phyloP scores from a whole-genome alignment of 2,113 vertebrate species.

The Furnarius figulus region DNA sequence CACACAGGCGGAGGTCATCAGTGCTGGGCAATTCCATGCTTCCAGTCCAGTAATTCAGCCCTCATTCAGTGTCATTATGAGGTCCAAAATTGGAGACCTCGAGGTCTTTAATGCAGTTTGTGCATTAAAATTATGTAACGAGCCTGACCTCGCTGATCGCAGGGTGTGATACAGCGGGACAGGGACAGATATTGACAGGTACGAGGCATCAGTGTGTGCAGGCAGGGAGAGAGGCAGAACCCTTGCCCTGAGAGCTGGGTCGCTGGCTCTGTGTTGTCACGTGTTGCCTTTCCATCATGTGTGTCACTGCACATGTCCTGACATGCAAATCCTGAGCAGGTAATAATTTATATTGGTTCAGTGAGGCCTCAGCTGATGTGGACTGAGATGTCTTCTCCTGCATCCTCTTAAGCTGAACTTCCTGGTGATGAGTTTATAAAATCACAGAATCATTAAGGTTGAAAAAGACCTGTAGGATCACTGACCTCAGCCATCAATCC shows the following conservation, averaged over 20 bases:
- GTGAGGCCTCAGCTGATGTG: not conserved
- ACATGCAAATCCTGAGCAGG: accelerated
- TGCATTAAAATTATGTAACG: conserved; percentile 36
- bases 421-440: not conserved
- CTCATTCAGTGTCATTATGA: not conserved
- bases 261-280: not conserved
- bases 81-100: not conserved
- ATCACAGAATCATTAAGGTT: not conserved
- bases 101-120: not conserved
- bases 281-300: not conserved
- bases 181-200: conserved; percentile 24
- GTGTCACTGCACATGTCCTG: not conserved
- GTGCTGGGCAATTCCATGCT: not conserved
- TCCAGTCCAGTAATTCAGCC: not conserved
- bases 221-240: not conserved
- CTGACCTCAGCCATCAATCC: accelerated
- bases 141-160: not conserved
- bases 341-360: not conserved
- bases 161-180: not conserved
- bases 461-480: not conserved
- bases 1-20: not conserved
- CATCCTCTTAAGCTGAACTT: not conserved
- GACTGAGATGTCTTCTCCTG: not conserved
- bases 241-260: not conserved
- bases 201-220: not conserved